phyloP scores from a whole-genome alignment of 2,888 invertebrate species.

The Graphium colonna region DNA sequence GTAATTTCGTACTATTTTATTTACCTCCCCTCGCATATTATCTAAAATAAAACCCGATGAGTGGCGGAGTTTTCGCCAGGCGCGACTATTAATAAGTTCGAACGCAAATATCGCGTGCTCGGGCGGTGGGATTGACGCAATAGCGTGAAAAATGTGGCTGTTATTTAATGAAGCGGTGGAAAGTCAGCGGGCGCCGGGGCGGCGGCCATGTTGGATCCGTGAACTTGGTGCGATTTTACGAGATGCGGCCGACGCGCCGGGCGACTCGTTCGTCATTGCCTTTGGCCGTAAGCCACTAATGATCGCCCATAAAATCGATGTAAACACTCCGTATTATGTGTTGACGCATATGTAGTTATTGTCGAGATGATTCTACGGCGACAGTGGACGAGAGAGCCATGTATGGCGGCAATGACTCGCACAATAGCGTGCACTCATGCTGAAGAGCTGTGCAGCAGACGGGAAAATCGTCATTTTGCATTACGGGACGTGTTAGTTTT shows the following conservation, averaged over 20 bases:
- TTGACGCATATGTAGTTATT: slow-evolving; percentile 34
- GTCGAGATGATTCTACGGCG: slow-evolving; percentile 19
- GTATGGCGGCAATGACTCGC: slow-evolving; percentile 5
- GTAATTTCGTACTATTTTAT: slow-evolving; percentile 68
- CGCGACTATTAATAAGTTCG: slow-evolving; percentile 67
- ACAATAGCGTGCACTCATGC: background rate
- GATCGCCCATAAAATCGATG: slow-evolving; percentile 50
- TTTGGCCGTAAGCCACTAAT: slow-evolving; percentile 41
- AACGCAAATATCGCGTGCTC: slow-evolving; percentile 74
- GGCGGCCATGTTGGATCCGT: slow-evolving; percentile 49
- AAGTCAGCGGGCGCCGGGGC: slow-evolving; percentile 54
- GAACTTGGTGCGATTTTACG: slow-evolving; percentile 56
- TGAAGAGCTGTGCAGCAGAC: background rate
- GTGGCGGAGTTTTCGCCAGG: slow-evolving; percentile 68
- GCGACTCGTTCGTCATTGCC: slow-evolving; percentile 25
- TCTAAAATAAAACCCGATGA: slow-evolving; percentile 70
- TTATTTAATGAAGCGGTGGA: slow-evolving; percentile 68
- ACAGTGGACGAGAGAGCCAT: slow-evolving; percentile 22
- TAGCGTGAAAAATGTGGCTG: slow-evolving; percentile 69
- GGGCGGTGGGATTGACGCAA: slow-evolving; percentile 73
- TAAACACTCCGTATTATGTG: slow-evolving; percentile 48
- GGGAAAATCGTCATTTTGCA: background rate
- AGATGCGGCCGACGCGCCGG: slow-evolving; percentile 28
- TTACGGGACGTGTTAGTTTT: too few species aligned
- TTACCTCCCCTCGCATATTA: slow-evolving; percentile 64